Percentiles rank a stretch among this genome's conserved stretches.
Conservation (phyloP, 2,888 invertebrate species). For the Metallyticus violacea region DNA sequence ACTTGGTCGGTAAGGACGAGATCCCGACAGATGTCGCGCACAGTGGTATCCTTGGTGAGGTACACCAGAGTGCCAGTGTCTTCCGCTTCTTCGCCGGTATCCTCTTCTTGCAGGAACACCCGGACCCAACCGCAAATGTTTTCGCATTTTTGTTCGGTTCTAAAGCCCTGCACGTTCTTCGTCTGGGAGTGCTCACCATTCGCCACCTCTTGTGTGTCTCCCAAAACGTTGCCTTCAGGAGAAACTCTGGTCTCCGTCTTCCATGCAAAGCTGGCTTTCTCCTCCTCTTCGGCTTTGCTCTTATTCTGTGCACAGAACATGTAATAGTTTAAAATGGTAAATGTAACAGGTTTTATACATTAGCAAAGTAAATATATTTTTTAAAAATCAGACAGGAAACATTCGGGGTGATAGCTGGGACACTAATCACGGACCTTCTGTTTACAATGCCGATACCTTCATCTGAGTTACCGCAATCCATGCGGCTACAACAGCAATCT, state of each 20-base stretch:
- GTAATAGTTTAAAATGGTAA: too few relatives aligned
- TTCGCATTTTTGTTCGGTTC: constrained; percentile 42
- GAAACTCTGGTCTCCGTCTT: constrained; percentile 43
- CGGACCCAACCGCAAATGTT: constrained; percentile 55
- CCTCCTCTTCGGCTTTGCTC: background rate
- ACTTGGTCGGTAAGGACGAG: constrained; percentile 51
- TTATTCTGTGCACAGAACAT: background rate
- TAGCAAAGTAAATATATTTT: too few relatives aligned
- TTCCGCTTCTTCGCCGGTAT: constrained; percentile 46
- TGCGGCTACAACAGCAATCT: too few relatives aligned
- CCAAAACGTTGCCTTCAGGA: constrained; percentile 40
- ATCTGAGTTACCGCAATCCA: too few relatives aligned
- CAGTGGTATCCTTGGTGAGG: constrained; percentile 56
- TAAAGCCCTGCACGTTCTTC: constrained; percentile 49
- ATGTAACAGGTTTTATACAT: too few relatives aligned
- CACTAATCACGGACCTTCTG: too few relatives aligned
- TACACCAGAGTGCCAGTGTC: constrained; percentile 58
- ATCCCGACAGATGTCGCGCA: constrained; percentile 49
- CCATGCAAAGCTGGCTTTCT: constrained; percentile 31
- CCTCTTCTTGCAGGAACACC: constrained; percentile 55
- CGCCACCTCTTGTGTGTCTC: background rate
- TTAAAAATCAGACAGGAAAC: too few relatives aligned
- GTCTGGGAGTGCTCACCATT: background rate
- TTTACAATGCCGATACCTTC: too few relatives aligned
- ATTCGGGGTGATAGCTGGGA: too few relatives aligned